Base-by-base conservation (phyloP, 1,140 invertebrate species). In the Eumeta japonica region DNA sequence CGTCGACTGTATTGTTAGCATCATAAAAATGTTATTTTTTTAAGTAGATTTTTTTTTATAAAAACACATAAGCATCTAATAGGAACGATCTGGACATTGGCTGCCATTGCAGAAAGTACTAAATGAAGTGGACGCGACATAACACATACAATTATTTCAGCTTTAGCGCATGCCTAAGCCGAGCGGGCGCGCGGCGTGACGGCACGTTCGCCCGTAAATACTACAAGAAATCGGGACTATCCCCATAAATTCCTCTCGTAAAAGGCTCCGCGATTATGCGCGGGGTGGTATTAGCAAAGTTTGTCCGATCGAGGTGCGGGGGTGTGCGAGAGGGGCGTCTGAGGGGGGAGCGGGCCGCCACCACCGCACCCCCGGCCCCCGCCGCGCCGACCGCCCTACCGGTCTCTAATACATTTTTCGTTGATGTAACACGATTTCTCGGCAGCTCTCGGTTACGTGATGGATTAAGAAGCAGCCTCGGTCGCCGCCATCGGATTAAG, bases 381-480 rank as follows among this genome's bases (percentile, higher is more conserved):
- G n/a, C n/a, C n/a, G n/a, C n/a, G 20, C 20, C 20, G 20, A 24
- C 7, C 20, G 7, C 20, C 20, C 20, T 24, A 7, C 20, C 20
- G n/a, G n/a, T n/a, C 56, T 57, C 59, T 63, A 75, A 77, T 77
- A 77, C 71, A 77, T 77, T 77, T 77, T 75, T 77, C 75, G 75
- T 77, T 75, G 72, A 74, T 74, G 70, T 71, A 74, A 74, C 75
- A 75, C 75, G 75, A 75, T 77, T 77, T 77, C 72, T 73, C 71
- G 74, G 62, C 62, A 70, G 64, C 62, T 68, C 57, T 61, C 64
- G 57, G 66, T 75, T 77, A 75, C 75, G 75, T 77, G 75, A 77
- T 72, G 71, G 75, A 77, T 77, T 77, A 77, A 74, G 65, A 58
- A 57, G 53, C 47, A 52, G 53, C 11, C 61, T 62, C 55, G 55